These are phyloP conservation scores for Thelaira solivaga DNA, from an alignment of 2,888 invertebrate genomes.

Conservation along the genomic window DNA sequence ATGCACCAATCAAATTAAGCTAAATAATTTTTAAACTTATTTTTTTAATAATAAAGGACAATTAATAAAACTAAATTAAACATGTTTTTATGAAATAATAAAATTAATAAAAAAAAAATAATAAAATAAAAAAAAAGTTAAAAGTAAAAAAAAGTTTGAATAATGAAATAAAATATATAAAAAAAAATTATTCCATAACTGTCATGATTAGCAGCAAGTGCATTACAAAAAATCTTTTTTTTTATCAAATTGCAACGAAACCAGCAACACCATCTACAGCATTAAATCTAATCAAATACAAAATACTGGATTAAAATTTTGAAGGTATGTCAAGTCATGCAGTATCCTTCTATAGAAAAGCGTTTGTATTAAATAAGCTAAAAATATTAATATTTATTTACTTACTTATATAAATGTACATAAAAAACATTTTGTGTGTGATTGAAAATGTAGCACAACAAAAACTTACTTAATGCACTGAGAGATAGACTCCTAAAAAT, in stretches of 20 bases:
- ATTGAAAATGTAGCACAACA: no score
- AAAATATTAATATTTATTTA: neutral
- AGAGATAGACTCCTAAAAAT: no score
- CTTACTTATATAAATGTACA: neutral
- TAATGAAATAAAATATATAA: neutral
- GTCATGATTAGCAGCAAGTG: neutral
- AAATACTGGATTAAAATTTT: slow-evolving; percentile 42
- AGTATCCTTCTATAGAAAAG: neutral
- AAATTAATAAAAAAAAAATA: neutral
- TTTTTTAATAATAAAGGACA: no score
- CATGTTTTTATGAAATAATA: neutral
- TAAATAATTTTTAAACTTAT: no score
- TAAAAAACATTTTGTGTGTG: no score
- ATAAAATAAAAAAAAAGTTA: neutral
- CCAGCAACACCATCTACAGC: neutral
- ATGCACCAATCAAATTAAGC: no score
- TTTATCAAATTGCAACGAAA: neutral
- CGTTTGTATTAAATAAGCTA: slow-evolving; percentile 6
- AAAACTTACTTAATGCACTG: slow-evolving; percentile 19
- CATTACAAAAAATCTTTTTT: neutral
- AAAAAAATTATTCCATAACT: neutral
- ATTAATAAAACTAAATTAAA: no score
- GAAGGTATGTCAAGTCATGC: slow-evolving; percentile 46
- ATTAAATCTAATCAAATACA: slow-evolving; percentile 24
- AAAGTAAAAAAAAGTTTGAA: neutral